Evolutionary conservation across 2,797 vertebrate genomes (phyloP), one percentile per base, ranked within the genome.

Genomic region (Takifugu rubripes): DNA sequence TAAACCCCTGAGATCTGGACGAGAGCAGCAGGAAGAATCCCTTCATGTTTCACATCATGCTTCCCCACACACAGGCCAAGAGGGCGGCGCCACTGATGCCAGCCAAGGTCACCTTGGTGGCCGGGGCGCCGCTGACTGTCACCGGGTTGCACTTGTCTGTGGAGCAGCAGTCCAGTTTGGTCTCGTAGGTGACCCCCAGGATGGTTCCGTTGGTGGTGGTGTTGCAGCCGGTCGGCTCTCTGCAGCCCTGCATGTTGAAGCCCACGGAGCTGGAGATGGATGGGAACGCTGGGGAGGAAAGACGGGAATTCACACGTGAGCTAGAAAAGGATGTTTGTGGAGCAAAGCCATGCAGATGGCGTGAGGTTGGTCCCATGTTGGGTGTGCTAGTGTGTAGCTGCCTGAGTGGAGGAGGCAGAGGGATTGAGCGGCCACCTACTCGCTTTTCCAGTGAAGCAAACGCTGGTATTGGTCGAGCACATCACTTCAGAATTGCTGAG

Each of bases 181-280:
- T 3, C 0, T 0, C 0, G 26, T 51, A 78, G 10, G 0, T 0
- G 3, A 62, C 1, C 0, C 27, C 14, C 14, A 86, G 3, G 5
- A 84, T 0, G 1, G 29, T 66, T 24, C 0, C 0, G 0, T 3
- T 63, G 42, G 0, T 3, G 26, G 60, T 77, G 0, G n/a, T 0
- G 40, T 70, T 72, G 70, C 88, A 91, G 5, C 0, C 0, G 0
- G 0, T 0, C 0, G 3, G 0, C 1, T 25, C 46, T 0, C 0
- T 0, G 64, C 90, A 91, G 6, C 86, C 87, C 54, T 72, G 83
- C 0, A 0, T 56, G 62, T 16, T 82, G 75, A 90, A 84, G 40
- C 88, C 86, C 0, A 0, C 0, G 5, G 0, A 0, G 0, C 0
- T 0, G 0, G 42, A 0, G 21, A 88, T 0, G 0, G 9, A 0